Base-by-base conservation (phyloP, 2,888 invertebrate genomes). In the Strigamia maritima region DNA sequence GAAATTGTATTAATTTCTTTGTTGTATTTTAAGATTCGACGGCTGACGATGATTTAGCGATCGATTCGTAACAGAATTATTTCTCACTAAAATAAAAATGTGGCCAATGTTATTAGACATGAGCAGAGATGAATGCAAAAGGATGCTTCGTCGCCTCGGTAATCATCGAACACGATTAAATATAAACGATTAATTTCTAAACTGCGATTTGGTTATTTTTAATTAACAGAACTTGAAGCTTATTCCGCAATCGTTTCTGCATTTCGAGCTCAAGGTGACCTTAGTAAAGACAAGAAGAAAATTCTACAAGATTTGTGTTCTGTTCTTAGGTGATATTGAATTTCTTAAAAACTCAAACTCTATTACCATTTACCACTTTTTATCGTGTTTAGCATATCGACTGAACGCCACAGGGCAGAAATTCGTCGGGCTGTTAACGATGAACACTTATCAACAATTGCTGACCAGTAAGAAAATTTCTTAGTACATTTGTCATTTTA, bases 321-420 rank as follows among this genome's bases (percentile, higher is more conserved):
- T 86, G 90, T 91, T 85, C 90, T 87, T 19, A 86, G 86, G 87
- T 87, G 80, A 76, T 49, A 79, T 65, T 35, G 22, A 19, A 60
- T 31, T 31, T 31, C 6, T 31, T 6, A 2, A 4, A 2, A 31
- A 6, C 31, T 31, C 31, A 31, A 31, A 31, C 31, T 35, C 35
- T 40, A 40, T 19, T 6, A n/a, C 10, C 19, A 40, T n/a, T n/a
- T n/a, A n/a, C n/a, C 10, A 24, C 16, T 76, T 38, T n/a, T 10
- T 35, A 6, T 76, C 38, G 2, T 26, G 12, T 19, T 31, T 26
- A 94, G 94, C 87, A 95, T 97, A 86, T 92, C 94, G 81, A 91
- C 91, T 85, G 97, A 97, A 87, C 90, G 97, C 83, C 96, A 97
- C 87, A 91, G 93, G 84, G 95, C 95, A 79, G 97, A 97, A 89